Percentiles rank a stretch among this genome's conserved stretches.
Conservation (phyloP, 2,113 vertebrate genomes). For the Crypturellus undulatus region DNA sequence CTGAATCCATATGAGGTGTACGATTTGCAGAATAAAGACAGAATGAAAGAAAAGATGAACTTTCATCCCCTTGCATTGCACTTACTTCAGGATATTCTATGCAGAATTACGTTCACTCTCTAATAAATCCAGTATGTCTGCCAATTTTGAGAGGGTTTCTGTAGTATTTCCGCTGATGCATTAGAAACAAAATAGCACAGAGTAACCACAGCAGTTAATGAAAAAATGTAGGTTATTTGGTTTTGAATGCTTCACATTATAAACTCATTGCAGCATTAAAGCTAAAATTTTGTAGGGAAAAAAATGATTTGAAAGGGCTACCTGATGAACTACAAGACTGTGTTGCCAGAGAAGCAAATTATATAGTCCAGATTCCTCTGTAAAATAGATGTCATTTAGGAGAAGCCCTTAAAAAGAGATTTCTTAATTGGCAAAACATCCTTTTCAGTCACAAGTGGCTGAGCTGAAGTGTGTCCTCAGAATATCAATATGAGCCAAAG, state of each 20-base stretch:
- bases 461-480: slow-evolving; percentile 68
- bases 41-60: background rate
- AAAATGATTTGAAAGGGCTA: background rate
- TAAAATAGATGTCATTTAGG: slow-evolving; percentile 74
- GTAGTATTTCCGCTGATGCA: background rate
- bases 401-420: slow-evolving; percentile 71
- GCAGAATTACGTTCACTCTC: background rate
- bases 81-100: background rate
- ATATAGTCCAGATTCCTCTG: slow-evolving; percentile 28
- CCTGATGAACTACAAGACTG: background rate
- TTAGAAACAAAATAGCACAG: background rate
- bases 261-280: background rate
- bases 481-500: slow-evolving; percentile 76
- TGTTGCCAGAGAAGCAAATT: slow-evolving; percentile 13
- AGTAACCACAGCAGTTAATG: background rate
- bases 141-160: background rate
- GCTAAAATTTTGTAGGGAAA: background rate
- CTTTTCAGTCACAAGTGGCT: slow-evolving; percentile 74
- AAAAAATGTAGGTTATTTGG: background rate
- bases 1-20: background rate
- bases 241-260: background rate
- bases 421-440: slow-evolving; percentile 74
- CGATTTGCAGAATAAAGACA: background rate
- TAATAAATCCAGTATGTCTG: background rate
- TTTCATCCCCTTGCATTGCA: background rate